These are phyloP conservation scores for Phalloptychus januarius DNA, from an alignment of 2,797 vertebrate species.

Conservation along the genomic window DNA sequence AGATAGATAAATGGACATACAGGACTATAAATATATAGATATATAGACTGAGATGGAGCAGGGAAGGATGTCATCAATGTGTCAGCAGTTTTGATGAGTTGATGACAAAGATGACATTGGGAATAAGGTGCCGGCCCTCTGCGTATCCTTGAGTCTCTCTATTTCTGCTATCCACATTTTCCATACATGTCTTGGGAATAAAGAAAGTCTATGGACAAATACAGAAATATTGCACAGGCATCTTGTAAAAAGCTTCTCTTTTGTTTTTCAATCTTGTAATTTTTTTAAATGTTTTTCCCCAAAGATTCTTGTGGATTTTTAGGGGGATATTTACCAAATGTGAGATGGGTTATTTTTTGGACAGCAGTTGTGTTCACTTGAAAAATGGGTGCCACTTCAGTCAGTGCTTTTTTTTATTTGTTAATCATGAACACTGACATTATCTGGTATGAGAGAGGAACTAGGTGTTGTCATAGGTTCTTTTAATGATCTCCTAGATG, in stretches of 20 bases:
- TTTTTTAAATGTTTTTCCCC: too few species aligned
- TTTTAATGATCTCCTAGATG: background rate
- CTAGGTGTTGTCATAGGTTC: background rate
- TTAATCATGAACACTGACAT: too few species aligned
- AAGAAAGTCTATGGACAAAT: conserved; percentile 31
- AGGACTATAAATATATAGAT: conserved; percentile 26
- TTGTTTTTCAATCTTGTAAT: background rate
- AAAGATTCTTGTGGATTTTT: too few species aligned
- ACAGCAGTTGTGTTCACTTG: too few species aligned
- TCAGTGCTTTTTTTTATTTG: too few species aligned
- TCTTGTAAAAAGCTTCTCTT: background rate
- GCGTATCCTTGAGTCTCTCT: conserved; percentile 40
- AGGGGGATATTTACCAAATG: too few species aligned
- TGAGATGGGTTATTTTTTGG: too few species aligned
- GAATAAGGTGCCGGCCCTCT: conserved; percentile 56
- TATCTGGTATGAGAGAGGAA: too few species aligned
- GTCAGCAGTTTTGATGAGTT: conserved; percentile 69
- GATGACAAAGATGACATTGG: conserved; percentile 66
- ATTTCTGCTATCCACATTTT: conserved; percentile 34
- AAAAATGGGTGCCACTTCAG: too few species aligned
- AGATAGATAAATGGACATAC: conserved; percentile 11
- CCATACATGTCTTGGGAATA: conserved; percentile 45
- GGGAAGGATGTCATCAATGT: conserved; percentile 58
- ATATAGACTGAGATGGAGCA: conserved; percentile 37
- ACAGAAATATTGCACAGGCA: background rate